Conservation (phyloP, 1,140 invertebrate genomes). For the Procambarus virginalis region DNA sequence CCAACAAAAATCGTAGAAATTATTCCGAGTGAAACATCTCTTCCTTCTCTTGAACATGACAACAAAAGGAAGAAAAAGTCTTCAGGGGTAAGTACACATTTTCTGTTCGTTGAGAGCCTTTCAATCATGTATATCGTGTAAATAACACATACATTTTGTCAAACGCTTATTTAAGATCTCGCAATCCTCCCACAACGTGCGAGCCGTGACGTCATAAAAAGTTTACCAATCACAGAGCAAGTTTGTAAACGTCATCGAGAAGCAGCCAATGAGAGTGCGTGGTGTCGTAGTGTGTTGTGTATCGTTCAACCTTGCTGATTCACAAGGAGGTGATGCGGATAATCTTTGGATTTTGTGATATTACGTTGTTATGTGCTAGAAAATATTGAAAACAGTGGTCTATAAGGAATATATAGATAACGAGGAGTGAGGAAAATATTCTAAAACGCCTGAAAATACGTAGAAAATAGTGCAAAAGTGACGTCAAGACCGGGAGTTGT, state of each 20-base stretch:
- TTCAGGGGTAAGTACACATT: constrained; percentile 18
- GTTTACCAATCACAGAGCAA: constrained; percentile 7
- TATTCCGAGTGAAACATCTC: constrained; percentile 46
- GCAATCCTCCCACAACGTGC: background rate
- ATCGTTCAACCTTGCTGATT: constrained; percentile 52
- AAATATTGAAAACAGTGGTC: background rate
- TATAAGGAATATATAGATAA: background rate
- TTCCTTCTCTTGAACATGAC: constrained; percentile 16
- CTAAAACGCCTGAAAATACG: background rate
- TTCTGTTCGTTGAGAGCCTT: background rate
- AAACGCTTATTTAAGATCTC: constrained; percentile 17
- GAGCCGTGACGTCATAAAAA: constrained; percentile 32
- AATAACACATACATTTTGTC: background rate
- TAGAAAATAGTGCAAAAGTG: constrained; percentile 9
- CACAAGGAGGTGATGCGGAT: constrained; percentile 29
- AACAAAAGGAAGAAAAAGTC: constrained; percentile 47
- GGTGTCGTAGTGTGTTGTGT: constrained; percentile 24
- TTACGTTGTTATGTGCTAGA: background rate
- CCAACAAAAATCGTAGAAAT: constrained; percentile 48
- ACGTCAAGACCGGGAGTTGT: constrained; percentile 19
- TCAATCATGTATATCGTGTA: background rate
- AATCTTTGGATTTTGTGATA: background rate
- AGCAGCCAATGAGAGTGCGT: constrained; percentile 18
- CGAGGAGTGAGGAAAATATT: background rate
- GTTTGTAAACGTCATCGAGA: constrained; percentile 22